These are phyloP conservation scores for Paramacrobiotus metropolitanus DNA, from an alignment of 1,140 invertebrate species.

Conservation along the genomic window DNA sequence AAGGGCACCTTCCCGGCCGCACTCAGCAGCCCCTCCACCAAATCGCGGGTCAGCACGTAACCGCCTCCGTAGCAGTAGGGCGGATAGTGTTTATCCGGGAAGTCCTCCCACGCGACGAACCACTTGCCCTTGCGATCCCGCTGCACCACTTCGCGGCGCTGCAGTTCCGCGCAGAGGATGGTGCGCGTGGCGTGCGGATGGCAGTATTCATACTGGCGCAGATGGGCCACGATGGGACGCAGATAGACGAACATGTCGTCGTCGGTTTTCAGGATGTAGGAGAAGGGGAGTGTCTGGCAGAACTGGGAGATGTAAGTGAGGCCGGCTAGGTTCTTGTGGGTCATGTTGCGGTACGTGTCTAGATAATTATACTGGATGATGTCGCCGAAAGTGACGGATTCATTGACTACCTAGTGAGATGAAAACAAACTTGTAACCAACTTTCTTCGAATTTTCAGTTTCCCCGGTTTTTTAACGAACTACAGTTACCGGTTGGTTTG, in stretches of 20 bases:
- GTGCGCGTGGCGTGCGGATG: neutral
- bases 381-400: slow-evolving; percentile 36
- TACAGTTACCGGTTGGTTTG: too few relatives aligned
- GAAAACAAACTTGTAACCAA: too few relatives aligned
- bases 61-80: slow-evolving; percentile 5
- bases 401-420: slow-evolving; percentile 26
- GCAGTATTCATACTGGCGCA: neutral
- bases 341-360: slow-evolving; percentile 58
- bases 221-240: neutral
- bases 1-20: neutral
- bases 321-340: slow-evolving; percentile 59
- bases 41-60: neutral
- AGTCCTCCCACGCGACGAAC: neutral
- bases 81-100: neutral
- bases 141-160: neutral
- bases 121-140: neutral
- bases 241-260: slow-evolving; percentile 30
- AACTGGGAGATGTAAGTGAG: slow-evolving; percentile 52
- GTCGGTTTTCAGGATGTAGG: slow-evolving; percentile 41
- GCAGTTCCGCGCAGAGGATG: neutral
- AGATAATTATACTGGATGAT: slow-evolving; percentile 51
- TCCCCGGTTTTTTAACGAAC: too few relatives aligned
- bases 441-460: too few relatives aligned
- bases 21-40: neutral
- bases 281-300: slow-evolving; percentile 30